Evolutionary conservation across 1,140 invertebrate genomes (phyloP).

Genomic region (Philotrypesis tridentata): DNA sequence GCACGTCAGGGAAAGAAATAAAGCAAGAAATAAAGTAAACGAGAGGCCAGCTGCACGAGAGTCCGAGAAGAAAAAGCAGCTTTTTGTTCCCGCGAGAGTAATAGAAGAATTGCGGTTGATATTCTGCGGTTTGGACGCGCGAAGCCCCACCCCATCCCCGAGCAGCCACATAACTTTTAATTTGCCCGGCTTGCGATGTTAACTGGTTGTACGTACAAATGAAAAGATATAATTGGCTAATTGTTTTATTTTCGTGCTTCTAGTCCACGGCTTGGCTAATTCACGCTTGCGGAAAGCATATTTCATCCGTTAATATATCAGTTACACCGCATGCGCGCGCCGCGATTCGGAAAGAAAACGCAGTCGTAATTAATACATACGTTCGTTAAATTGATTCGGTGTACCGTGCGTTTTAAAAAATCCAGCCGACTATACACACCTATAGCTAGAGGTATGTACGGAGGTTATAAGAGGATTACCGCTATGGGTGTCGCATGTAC

Average conservation of each 20-base stretch:
- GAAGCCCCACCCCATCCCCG: neutral
- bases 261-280: neutral
- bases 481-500: neutral
- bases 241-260: neutral
- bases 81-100: neutral
- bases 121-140: neutral
- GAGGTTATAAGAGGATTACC: slow-evolving; percentile 4
- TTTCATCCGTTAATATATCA: too few species aligned
- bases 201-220: neutral
- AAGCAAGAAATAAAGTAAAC: neutral
- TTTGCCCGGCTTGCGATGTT: neutral
- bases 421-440: too few species aligned
- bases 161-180: slow-evolving; percentile 4
- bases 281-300: neutral
- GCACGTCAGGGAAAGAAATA: too few species aligned
- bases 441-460: too few species aligned
- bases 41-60: neutral
- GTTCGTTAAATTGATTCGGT: too few species aligned
- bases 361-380: too few species aligned
- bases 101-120: neutral
- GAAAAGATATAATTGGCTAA: neutral
- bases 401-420: neutral
- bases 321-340: too few species aligned
- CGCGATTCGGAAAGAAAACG: too few species aligned
- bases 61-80: neutral